These are phyloP conservation scores for Cydia splendana DNA, from an alignment of 1,140 invertebrate genomes.

Conservation along the genomic window DNA sequence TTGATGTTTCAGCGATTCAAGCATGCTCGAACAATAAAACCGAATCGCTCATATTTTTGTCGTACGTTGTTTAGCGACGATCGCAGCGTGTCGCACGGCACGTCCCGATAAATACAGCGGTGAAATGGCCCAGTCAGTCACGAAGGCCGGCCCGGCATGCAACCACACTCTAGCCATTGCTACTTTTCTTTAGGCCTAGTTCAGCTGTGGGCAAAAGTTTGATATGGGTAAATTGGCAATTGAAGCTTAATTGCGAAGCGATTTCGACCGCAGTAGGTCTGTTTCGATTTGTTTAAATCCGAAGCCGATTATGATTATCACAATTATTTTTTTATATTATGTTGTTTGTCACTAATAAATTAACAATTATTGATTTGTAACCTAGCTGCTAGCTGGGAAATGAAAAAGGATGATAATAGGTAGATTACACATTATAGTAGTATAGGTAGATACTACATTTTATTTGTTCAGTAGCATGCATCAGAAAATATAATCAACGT, in stretches of 20 bases:
- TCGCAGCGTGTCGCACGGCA: conserved; percentile 70
- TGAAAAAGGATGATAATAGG: too few relatives aligned
- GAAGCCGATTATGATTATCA: neutral
- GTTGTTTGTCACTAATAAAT: too few relatives aligned
- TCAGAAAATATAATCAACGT: too few relatives aligned
- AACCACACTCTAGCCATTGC: conserved; percentile 37
- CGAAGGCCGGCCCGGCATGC: conserved; percentile 67
- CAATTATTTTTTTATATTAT: too few relatives aligned
- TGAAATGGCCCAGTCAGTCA: conserved; percentile 69
- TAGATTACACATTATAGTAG: too few relatives aligned
- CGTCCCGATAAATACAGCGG: conserved; percentile 65
- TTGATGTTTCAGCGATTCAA: too few relatives aligned
- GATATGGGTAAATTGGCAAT: neutral
- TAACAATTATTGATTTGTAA: too few relatives aligned
- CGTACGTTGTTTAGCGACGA: conserved; percentile 42
- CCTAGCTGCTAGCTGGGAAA: too few relatives aligned
- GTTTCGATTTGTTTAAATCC: neutral
- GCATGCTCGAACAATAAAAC: neutral
- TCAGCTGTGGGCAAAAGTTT: neutral
- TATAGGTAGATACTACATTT: too few relatives aligned
- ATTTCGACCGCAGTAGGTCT: neutral
- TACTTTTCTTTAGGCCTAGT: conserved; percentile 1
- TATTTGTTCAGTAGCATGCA: too few relatives aligned
- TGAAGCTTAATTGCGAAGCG: neutral
- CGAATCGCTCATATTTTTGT: neutral